A percentile compares a stretch with the other conserved stretches of the same genome.
These are phyloP conservation scores for Synanthedon tipuliformis DNA, from an alignment of 2,888 invertebrate species.

Conservation along the genomic window DNA sequence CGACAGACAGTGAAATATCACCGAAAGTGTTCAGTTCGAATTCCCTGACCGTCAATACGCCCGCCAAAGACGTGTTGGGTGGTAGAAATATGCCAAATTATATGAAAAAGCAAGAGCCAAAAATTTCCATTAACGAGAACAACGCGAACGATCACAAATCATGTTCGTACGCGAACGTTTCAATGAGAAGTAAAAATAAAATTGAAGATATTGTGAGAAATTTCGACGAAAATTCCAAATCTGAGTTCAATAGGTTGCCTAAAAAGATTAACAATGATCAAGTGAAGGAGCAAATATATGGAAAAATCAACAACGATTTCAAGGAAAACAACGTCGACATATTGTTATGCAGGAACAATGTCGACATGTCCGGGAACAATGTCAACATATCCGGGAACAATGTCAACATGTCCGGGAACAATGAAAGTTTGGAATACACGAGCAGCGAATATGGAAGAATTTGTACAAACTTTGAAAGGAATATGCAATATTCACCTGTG, in stretches of 20 bases:
- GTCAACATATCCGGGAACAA: conserved; percentile 9
- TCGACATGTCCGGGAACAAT: conserved; percentile 12
- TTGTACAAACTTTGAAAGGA: conserved; percentile 30
- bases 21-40: conserved; percentile 87
- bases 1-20: conserved; percentile 59
- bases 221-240: conserved; percentile 49
- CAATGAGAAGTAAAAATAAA: conserved; percentile 50
- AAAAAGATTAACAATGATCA: conserved; percentile 58
- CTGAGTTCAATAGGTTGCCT: conserved; percentile 29
- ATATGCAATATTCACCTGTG: conserved; percentile 53
- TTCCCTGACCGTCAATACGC: conserved; percentile 81
- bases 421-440: conserved; percentile 5
- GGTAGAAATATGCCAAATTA: conserved; percentile 72
- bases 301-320: conserved; percentile 42
- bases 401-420: conserved; percentile 13
- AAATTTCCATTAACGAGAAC: conserved; percentile 45
- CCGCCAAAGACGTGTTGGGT: conserved; percentile 84
- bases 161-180: conserved; percentile 52
- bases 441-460: conserved; percentile 16
- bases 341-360: conserved; percentile 10
- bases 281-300: conserved; percentile 49
- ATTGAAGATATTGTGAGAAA: conserved; percentile 62
- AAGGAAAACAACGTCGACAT: conserved; percentile 13
- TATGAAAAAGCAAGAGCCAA: conserved; percentile 69
- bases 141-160: conserved; percentile 46